A percentile compares a stretch with the other conserved stretches of the same genome.
These are phyloP conservation scores for Falcunculus frontatus DNA, from an alignment of 2,113 vertebrate species.

Conservation along the genomic window DNA sequence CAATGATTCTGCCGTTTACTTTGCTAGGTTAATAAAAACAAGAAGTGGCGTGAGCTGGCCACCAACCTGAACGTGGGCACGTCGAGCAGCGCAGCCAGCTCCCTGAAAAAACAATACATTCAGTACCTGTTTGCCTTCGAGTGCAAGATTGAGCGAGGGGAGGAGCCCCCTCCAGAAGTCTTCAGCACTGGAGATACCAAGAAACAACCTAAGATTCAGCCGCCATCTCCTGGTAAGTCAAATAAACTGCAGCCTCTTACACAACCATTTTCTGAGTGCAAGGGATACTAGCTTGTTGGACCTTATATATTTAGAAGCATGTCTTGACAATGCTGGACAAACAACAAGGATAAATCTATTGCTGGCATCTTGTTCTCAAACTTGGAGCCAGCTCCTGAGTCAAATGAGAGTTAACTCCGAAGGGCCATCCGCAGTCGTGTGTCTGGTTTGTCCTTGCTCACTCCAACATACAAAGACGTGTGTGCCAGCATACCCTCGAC, in stretches of 20 bases:
- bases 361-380: neutral
- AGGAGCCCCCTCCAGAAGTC: constrained; percentile 90
- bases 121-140: constrained; percentile 97
- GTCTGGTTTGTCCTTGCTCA: neutral
- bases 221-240: constrained; percentile 91
- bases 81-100: constrained; percentile 91
- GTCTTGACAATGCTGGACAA: neutral
- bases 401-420: neutral
- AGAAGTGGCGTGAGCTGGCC: constrained; percentile 95
- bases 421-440: neutral
- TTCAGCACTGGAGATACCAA: constrained; percentile 84
- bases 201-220: constrained; percentile 95
- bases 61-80: constrained; percentile 87
- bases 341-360: neutral
- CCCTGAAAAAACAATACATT: constrained; percentile 96
- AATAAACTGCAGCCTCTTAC: constrained; percentile 9
- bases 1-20: constrained; percentile 20
- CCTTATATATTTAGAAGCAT: neutral
- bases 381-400: neutral
- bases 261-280: neutral
- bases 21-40: constrained; percentile 94
- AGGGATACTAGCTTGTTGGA: neutral
- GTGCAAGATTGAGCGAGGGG: constrained; percentile 93
- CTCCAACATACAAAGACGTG: fast-evolving
- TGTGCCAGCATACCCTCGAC: neutral